Base-by-base conservation (phyloP, 1,140 invertebrate genomes). In the Lasioglossum baleicum region DNA sequence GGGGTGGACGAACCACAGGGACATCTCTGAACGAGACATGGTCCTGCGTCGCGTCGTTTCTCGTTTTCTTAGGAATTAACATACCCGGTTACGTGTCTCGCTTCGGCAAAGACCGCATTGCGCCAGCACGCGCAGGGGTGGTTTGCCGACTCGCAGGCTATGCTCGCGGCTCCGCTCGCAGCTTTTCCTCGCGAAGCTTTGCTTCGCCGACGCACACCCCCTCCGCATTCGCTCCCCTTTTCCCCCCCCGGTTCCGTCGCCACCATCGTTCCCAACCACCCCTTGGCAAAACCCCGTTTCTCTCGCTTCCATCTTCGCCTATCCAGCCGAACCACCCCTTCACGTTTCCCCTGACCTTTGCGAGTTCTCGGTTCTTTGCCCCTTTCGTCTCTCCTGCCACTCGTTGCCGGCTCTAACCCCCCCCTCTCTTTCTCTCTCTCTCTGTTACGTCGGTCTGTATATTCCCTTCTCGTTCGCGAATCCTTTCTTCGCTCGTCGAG, bases 141-240 rank as follows among this genome's bases (percentile, higher is more conserved):
- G 80, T 85, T 81, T 79, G 60, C 82, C 83, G 72, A 15, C 15
- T 53, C 51, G 56, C 56, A 58, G 56, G 35, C 35, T 35, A 35
- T 35, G 51, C 15, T 53, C 51, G 56, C 56, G n/a, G 56, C 20
- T n/a, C 5, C 7, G 79, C 77, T 83, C 77, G 83, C 83, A 71
- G 35, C 35, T 35, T 48, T 48, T 48, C 82, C 75, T 89, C 84
- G 87, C 86, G 35, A 2, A 71, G 83, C 81, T 86, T 83, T 75
- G 74, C 89, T 84, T 35, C 87, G 77, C 86, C 85, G 79, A 87
- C 73, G 31, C 80, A 48, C 53, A 60, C 40, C 35, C 48, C 11
- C 44, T 10, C 10, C 44, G 2, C 44, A 10, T 13, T 48, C 44
- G 7, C 44, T 11, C 44, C 10, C 44, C 35, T 5, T 35, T 5